Base-by-base conservation (phyloP, 2,888 invertebrate species). In the Chrysolina americana region DNA sequence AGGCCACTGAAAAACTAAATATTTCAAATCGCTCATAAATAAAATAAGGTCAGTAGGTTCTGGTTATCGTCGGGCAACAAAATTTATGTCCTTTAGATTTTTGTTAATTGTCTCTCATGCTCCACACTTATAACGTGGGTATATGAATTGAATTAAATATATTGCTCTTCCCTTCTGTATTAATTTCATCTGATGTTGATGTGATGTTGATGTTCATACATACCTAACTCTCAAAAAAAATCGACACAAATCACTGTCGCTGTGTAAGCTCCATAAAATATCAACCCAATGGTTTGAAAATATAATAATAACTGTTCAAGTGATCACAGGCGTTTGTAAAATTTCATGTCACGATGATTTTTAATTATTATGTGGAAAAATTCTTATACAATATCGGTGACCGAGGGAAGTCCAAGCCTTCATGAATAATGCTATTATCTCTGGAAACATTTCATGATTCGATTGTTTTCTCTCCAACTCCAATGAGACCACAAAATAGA, bases 361-460 rank as follows among this genome's bases (percentile, higher is more conserved):
- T 23, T 28, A 59, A 23, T 28, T 13, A 28, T 23, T 59, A 28
- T 59, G 23, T 59, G 28, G 23, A 28, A 28, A 28, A 59, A 59
- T 28, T 15, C 21, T 59, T 59, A 28, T 59, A 59, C 17, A 59
- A 59, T 59, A 59, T 59, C 15, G 28, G 59, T 23, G 8, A 59
- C 59, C 15, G 15, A 11, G 59, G 59, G 15, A 59, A 59, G 59
- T n/a, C 59, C 59, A 59, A 23, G 3, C 28, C 11, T 11, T 23
- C 13, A 59, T 28, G 0, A 59, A 15, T 59, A 28, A 23, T 28
- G 59, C 28, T 23, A 59, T 59, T 17, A 53, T 9, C 19, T n/a
- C 21, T 9, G 11, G 17, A 17, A 19, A 53, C 9, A 53, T 53
- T 19, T 28, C 28, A 3, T 28, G 28, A 53, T 53, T 53, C 53